phyloP scores from a whole-genome alignment of 2,888 invertebrate genomes.

The Lymantria dispar region DNA sequence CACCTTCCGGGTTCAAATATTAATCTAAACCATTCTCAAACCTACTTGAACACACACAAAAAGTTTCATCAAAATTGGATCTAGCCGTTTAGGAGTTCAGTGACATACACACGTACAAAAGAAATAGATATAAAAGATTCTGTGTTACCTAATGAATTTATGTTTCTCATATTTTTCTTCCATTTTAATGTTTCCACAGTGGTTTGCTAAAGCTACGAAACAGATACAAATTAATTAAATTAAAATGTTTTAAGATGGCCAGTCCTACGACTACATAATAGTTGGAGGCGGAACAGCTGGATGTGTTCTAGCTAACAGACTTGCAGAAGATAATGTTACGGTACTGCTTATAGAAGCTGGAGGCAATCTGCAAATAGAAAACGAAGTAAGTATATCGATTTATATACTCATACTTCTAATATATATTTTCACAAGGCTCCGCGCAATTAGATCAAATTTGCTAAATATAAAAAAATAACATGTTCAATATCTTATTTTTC shows the following conservation, averaged over 20 bases:
- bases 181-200: not conserved
- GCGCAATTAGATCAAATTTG: not conserved
- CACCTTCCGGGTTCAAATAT: too few species aligned
- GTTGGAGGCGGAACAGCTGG: constrained; percentile 85
- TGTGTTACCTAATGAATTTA: too few species aligned
- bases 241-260: not conserved
- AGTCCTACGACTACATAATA: constrained; percentile 29
- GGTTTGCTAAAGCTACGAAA: not conserved
- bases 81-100: too few species aligned
- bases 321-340: constrained; percentile 70
- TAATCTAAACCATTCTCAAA: too few species aligned
- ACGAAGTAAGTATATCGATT: not conserved
- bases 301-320: constrained; percentile 79
- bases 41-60: too few species aligned
- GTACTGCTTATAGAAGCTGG: constrained; percentile 84
- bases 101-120: too few species aligned
- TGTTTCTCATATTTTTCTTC: too few species aligned
- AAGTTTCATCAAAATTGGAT: too few species aligned
- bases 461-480: not conserved
- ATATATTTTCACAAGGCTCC: not conserved
- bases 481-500: not conserved
- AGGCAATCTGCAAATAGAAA: constrained; percentile 40
- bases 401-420: not conserved
- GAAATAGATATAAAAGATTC: too few species aligned
- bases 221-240: not conserved